A percentile compares a stretch with the other conserved stretches of the same genome.
phyloP scores from a whole-genome alignment of 2,797 vertebrate species.

The Gymnopithys bicolor region DNA sequence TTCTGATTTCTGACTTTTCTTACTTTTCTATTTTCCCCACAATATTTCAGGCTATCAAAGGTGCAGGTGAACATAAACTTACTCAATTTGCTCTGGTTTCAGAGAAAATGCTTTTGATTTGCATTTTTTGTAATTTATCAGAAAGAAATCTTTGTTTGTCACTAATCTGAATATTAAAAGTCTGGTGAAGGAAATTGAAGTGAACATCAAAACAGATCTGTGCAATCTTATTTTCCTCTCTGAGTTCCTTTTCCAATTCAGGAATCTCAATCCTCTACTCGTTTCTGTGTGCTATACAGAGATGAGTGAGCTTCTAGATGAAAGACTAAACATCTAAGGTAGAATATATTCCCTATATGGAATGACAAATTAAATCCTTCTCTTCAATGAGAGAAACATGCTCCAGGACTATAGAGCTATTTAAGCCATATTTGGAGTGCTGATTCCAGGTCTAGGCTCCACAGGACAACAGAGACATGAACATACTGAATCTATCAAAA shows the following conservation, averaged over 20 bases:
- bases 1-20: neutral
- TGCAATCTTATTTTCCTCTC: conserved; percentile 11
- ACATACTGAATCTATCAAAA: neutral
- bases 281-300: neutral
- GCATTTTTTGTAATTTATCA: neutral
- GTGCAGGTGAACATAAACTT: neutral
- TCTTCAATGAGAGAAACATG: neutral
- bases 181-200: neutral
- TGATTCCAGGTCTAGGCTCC: neutral
- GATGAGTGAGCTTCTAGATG: neutral
- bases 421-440: neutral
- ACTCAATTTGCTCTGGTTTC: neutral
- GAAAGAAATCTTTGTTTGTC: neutral
- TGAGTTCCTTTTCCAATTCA: neutral
- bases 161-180: neutral
- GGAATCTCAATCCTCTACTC: neutral
- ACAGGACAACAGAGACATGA: neutral
- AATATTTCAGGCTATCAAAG: neutral
- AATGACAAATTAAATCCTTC: neutral
- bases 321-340: neutral
- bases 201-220: conserved; percentile 5
- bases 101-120: neutral
- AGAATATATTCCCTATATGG: neutral
- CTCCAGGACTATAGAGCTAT: neutral
- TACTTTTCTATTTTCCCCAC: neutral